Conservation (phyloP, 2,888 invertebrate genomes). For the Plusia festucae region DNA sequence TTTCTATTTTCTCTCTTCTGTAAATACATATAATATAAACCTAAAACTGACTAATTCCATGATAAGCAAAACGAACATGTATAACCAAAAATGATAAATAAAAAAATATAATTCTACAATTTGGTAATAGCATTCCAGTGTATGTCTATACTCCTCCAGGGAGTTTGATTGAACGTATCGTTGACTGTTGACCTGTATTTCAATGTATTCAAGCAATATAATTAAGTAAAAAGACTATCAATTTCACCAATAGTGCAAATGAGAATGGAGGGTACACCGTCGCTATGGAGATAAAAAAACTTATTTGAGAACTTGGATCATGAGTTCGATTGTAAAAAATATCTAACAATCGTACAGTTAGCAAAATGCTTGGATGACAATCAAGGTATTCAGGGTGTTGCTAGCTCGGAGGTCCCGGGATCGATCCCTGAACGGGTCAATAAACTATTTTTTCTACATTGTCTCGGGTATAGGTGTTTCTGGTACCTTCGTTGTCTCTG, state of each 20-base stretch:
- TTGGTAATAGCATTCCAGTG: background rate
- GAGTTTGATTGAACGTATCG: background rate
- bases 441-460: too few species aligned
- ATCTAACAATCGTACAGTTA: too few species aligned
- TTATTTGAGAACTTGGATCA: background rate
- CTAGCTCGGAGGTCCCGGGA: too few species aligned
- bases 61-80: background rate
- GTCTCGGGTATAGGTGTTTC: too few species aligned
- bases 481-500: too few species aligned
- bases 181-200: background rate
- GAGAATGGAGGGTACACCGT: background rate
- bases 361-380: too few species aligned
- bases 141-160: background rate
- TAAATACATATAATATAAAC: too few species aligned
- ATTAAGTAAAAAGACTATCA: background rate
- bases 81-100: background rate
- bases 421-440: too few species aligned
- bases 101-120: background rate
- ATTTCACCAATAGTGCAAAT: background rate
- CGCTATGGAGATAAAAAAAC: background rate
- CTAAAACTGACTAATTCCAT: background rate
- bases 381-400: too few species aligned
- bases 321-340: too few species aligned
- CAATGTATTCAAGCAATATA: background rate
- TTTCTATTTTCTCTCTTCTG: background rate